A percentile compares a stretch with the other conserved stretches of the same genome.
phyloP scores from a whole-genome alignment of 2,888 invertebrate genomes.

The Pyrrhia umbra region DNA sequence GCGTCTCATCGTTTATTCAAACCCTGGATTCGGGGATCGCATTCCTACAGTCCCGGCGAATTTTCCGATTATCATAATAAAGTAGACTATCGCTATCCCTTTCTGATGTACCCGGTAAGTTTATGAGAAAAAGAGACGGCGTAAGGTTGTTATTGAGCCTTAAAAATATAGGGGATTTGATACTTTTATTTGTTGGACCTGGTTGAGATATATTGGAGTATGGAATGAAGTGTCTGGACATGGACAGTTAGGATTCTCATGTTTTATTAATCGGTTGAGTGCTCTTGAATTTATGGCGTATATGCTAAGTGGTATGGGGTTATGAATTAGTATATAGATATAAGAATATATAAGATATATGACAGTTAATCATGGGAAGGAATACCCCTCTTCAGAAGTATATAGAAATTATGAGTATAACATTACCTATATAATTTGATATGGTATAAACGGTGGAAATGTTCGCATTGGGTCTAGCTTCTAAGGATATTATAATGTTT shows the following conservation, averaged over 20 bases:
- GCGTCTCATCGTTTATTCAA: conserved; percentile 83
- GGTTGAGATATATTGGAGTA: conserved; percentile 41
- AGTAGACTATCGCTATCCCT: conserved; percentile 72
- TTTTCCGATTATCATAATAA: conserved; percentile 87
- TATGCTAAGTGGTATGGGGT: conserved; percentile 3
- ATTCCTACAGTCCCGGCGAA: conserved; percentile 79
- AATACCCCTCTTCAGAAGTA: no score
- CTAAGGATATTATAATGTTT: no score
- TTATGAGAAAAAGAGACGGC: conserved; percentile 11
- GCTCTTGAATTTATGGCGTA: background rate
- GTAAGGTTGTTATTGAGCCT: conserved; percentile 53
- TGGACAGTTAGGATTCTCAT: conserved; percentile 39
- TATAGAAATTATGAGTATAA: no score
- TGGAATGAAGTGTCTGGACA: conserved; percentile 34
- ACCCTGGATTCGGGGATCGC: conserved; percentile 70
- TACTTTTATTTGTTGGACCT: conserved; percentile 55
- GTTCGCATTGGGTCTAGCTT: no score
- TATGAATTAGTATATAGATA: conserved; percentile 21
- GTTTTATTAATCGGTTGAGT: conserved; percentile 35
- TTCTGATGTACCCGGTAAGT: conserved; percentile 26
- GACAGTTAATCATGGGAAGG: no score
- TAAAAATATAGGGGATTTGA: conserved; percentile 56
- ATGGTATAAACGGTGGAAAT: no score
- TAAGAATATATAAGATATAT: no score
- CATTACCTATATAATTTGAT: no score